Evolutionary conservation across 2,797 vertebrate genomes (phyloP).

Genomic region (Arctocebus calabarensis): DNA sequence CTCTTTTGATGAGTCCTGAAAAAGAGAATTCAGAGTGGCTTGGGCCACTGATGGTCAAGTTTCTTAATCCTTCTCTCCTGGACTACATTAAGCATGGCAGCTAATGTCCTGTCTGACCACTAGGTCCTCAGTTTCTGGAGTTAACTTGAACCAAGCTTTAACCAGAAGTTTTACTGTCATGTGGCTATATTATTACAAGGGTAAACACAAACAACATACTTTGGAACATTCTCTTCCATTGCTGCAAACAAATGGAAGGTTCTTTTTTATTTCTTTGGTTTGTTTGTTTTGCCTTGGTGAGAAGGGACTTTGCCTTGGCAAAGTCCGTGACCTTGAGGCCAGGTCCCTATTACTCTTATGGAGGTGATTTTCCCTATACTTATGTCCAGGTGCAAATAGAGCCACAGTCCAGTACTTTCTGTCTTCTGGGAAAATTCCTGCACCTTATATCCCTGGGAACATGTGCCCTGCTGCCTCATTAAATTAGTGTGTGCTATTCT

Average conservation of each 20-base stretch:
- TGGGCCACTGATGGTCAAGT: background rate
- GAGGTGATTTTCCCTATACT: background rate
- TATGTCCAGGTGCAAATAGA: slow-evolving; percentile 38
- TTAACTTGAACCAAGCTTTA: slow-evolving; percentile 4
- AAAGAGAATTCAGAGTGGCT: background rate
- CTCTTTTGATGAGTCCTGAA: background rate
- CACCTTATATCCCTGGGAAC: background rate
- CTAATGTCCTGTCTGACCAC: background rate
- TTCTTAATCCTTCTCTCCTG: background rate
- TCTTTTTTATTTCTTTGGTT: background rate
- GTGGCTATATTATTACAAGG: background rate
- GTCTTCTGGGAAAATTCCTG: slow-evolving; percentile 12
- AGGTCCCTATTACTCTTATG: background rate
- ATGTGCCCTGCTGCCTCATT: background rate
- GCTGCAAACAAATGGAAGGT: background rate
- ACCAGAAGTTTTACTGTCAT: background rate
- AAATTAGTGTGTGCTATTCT: background rate
- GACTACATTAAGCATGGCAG: background rate
- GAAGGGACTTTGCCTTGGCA: slow-evolving; percentile 8
- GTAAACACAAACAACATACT: background rate
- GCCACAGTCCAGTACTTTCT: background rate
- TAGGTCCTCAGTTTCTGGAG: background rate
- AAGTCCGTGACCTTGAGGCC: background rate
- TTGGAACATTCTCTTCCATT: background rate
- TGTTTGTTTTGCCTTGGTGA: slow-evolving; percentile 34